Evolutionary conservation across 2,797 vertebrate genomes (phyloP).

Genomic region (Harpagifer antarcticus): DNA sequence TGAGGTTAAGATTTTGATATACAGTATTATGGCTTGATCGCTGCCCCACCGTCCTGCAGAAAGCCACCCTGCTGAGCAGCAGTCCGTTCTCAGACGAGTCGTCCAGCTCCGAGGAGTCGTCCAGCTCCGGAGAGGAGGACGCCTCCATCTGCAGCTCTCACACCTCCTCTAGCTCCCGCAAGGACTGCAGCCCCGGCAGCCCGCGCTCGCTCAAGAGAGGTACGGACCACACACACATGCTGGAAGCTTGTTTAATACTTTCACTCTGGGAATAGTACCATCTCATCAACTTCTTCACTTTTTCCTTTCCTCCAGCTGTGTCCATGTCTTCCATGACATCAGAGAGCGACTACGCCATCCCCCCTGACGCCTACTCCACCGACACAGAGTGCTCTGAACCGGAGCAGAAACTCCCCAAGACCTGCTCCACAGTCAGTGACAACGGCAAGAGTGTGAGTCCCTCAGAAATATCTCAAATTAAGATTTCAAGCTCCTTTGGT

Average conservation of each 20-base stretch:
- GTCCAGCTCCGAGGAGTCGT: slow-evolving; percentile 94
- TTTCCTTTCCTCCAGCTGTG: slow-evolving; percentile 84
- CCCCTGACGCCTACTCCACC: slow-evolving; percentile 95
- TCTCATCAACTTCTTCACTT: too few species aligned
- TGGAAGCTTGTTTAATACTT: neutral
- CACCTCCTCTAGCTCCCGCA: slow-evolving; percentile 88
- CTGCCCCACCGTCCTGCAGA: slow-evolving; percentile 76
- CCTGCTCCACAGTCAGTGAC: slow-evolving; percentile 89
- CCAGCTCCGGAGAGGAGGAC: slow-evolving; percentile 94
- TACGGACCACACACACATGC: slow-evolving; percentile 54
- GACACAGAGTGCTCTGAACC: slow-evolving; percentile 95
- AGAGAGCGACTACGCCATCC: slow-evolving; percentile 97
- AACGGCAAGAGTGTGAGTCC: slow-evolving; percentile 91
- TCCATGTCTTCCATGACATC: slow-evolving; percentile 95
- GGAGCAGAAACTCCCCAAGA: slow-evolving; percentile 95
- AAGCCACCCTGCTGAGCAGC: slow-evolving; percentile 94
- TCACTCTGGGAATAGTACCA: too few species aligned
- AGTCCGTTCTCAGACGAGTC: slow-evolving; percentile 91
- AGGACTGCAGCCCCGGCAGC: slow-evolving; percentile 89
- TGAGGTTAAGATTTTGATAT: too few species aligned
- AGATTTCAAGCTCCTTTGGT: neutral
- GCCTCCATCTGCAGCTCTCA: slow-evolving; percentile 89
- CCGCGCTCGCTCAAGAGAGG: slow-evolving; percentile 94
- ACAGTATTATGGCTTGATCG: neutral
- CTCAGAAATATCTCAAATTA: too few species aligned